Conservation (phyloP, 2,797 vertebrate genomes). For the Halcyon badia region DNA sequence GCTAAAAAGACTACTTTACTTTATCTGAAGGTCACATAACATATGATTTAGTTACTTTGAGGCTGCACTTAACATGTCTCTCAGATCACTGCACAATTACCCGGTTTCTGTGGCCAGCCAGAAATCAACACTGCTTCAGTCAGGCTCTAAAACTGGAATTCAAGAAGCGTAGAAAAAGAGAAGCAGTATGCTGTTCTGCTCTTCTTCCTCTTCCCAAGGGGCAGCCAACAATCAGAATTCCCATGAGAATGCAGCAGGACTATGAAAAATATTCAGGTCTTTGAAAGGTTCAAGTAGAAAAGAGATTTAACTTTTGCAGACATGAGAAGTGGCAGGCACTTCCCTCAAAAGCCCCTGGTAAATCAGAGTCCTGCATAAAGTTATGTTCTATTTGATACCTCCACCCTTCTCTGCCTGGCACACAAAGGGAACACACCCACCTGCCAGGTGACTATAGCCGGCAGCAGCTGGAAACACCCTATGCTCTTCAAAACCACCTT, state of each 20-base stretch:
- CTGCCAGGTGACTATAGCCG: background rate
- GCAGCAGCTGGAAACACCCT: background rate
- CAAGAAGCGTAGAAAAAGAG: background rate
- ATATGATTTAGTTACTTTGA: background rate
- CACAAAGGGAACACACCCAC: background rate
- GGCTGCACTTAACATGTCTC: background rate
- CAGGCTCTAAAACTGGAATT: background rate
- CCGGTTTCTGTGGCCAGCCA: background rate
- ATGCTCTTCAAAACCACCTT: background rate
- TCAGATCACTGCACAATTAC: background rate
- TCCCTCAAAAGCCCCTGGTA: background rate
- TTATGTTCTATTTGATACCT: background rate
- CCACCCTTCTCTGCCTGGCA: background rate
- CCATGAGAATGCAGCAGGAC: background rate
- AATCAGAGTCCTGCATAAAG: background rate
- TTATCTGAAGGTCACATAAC: background rate
- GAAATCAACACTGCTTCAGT: background rate
- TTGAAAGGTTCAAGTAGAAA: background rate
- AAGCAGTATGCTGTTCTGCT: background rate
- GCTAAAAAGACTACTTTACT: background rate
- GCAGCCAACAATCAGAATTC: background rate
- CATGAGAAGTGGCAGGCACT: background rate
- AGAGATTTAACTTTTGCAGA: background rate
- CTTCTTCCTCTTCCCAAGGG: background rate
- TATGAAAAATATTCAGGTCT: background rate